These are phyloP conservation scores for Empis stercorea DNA, from an alignment of 2,888 invertebrate genomes.

Conservation along the genomic window DNA sequence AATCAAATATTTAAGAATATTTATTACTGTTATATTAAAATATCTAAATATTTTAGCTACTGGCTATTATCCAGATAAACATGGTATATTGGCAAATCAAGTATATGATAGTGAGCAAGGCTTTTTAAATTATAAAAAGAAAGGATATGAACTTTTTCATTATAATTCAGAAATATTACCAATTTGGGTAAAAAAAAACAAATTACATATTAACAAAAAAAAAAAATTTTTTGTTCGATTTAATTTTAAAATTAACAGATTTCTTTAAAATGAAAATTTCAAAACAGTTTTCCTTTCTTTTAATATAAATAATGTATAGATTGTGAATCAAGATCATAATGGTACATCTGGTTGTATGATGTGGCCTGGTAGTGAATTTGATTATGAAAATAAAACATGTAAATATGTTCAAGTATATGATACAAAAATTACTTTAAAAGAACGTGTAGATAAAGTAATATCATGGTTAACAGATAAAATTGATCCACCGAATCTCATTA, in stretches of 20 bases:
- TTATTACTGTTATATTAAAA: no score
- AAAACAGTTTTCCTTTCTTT: no score
- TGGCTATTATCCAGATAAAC: slow-evolving; percentile 52
- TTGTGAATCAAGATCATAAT: slow-evolving; percentile 41
- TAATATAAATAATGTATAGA: no score
- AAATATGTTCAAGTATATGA: slow-evolving; percentile 37
- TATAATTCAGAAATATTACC: slow-evolving; percentile 42
- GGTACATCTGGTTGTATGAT: slow-evolving; percentile 51
- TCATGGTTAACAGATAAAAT: slow-evolving; percentile 43
- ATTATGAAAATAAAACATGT: slow-evolving; percentile 39
- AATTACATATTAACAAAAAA: no score
- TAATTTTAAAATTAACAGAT: neutral
- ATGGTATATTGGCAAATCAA: slow-evolving; percentile 53
- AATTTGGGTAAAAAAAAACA: slow-evolving; percentile 44
- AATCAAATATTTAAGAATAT: no score
- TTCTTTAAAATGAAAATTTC: no score
- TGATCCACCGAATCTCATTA: slow-evolving; percentile 52
- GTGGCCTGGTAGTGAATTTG: slow-evolving; percentile 53
- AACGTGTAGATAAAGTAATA: slow-evolving; percentile 41
- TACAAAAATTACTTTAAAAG: slow-evolving; percentile 34
- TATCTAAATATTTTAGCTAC: slow-evolving; percentile 36
- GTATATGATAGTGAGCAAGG: slow-evolving; percentile 40
- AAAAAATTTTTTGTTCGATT: no score
- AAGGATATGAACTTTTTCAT: slow-evolving; percentile 40
- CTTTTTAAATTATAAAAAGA: slow-evolving; percentile 20